A percentile compares a stretch with the other conserved stretches of the same genome.
Evolutionary conservation across 2,113 vertebrate species (phyloP).

Genomic region (Serilophus lunatus): DNA sequence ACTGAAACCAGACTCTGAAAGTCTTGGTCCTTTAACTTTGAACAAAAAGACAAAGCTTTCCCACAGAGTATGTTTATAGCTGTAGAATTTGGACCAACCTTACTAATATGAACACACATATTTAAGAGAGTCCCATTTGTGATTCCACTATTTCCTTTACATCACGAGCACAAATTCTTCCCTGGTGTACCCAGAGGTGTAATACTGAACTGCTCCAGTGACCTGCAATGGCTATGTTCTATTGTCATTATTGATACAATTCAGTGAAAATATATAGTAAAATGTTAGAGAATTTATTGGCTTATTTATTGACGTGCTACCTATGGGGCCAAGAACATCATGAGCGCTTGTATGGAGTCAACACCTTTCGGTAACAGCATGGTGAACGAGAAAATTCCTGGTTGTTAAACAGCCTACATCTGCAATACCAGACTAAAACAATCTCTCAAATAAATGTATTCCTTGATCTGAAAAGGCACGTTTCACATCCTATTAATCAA

Average conservation of each 20-base stretch:
- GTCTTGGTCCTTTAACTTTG: neutral
- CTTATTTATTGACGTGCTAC: neutral
- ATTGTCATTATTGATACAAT: neutral
- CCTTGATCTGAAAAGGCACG: constrained; percentile 13
- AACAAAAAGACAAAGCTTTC: neutral
- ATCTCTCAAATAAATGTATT: neutral
- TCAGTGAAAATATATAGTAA: neutral
- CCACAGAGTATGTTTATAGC: neutral
- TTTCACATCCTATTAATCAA: constrained; percentile 8
- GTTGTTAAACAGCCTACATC: constrained; percentile 4
- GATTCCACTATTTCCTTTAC: neutral
- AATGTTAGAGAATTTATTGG: constrained; percentile 1
- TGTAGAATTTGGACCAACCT: neutral
- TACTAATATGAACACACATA: neutral
- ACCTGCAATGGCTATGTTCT: rapidly evolving
- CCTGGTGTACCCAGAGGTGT: neutral
- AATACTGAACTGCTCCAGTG: neutral
- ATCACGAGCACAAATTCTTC: neutral
- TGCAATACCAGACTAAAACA: neutral
- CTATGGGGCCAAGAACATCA: neutral
- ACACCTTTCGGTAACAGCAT: neutral
- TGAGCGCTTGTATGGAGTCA: neutral
- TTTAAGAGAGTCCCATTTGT: neutral
- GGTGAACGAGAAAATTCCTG: neutral
- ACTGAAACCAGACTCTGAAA: neutral